Evolutionary conservation across 2,113 vertebrate genomes (phyloP).

Genomic region (Talpa occidentalis): DNA sequence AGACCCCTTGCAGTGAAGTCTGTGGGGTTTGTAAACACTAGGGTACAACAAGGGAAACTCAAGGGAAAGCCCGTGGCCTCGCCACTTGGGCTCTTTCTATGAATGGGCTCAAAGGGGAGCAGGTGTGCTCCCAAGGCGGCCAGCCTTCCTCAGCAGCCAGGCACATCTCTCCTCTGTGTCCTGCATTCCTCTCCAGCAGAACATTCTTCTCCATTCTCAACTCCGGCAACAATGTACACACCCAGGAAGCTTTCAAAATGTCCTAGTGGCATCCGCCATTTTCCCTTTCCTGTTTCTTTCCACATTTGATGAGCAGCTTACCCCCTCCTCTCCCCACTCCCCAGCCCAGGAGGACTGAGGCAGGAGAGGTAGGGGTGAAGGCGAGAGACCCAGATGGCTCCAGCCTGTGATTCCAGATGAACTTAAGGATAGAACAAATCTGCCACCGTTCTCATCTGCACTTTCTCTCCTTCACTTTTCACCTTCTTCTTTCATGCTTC

Average conservation of each 20-base stretch:
- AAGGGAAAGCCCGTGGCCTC: neutral
- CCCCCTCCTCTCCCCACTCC: no score
- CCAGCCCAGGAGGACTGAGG: fast-evolving
- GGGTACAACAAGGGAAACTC: neutral
- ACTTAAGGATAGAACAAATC: fast-evolving
- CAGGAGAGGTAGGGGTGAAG: neutral
- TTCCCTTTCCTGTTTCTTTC: neutral
- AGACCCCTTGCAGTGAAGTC: no score
- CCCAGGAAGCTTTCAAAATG: neutral
- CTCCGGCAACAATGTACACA: no score
- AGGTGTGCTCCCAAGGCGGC: no score
- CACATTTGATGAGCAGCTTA: no score
- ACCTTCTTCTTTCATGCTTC: no score
- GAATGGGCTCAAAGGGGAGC: no score
- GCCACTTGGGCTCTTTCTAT: no score
- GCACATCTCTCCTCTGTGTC: neutral
- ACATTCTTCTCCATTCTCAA: no score
- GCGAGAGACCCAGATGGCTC: fast-evolving
- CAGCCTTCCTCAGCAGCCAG: neutral
- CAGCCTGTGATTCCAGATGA: neutral
- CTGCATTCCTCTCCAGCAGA: neutral
- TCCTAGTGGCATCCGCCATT: no score
- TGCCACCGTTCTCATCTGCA: neutral
- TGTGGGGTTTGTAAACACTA: neutral
- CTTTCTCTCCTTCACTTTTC: neutral